These are phyloP conservation scores for Eupsilia transversa DNA, from an alignment of 2,888 invertebrate species.

Conservation along the genomic window DNA sequence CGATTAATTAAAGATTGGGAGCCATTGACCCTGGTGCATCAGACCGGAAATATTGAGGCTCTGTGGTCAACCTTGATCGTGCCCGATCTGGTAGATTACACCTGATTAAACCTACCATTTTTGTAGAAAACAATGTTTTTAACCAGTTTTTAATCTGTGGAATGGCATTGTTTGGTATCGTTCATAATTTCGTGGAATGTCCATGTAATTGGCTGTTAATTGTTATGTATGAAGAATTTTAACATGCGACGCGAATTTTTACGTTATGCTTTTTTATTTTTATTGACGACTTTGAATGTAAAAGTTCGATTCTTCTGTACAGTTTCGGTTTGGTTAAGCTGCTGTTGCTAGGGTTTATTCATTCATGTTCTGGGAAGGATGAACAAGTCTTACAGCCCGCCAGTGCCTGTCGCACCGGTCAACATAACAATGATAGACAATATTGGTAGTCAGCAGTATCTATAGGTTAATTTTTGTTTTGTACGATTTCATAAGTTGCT, in stretches of 20 bases:
- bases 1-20: slow-evolving; percentile 63
- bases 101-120: slow-evolving; percentile 13
- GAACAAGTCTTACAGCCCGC: not conserved
- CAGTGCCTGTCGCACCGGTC: no score
- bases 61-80: slow-evolving; percentile 35
- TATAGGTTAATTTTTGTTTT: not conserved
- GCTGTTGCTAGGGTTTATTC: not conserved
- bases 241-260: slow-evolving; percentile 3
- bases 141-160: slow-evolving; percentile 12
- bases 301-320: not conserved
- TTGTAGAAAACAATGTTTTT: slow-evolving; percentile 9
- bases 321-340: not conserved
- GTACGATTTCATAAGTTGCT: not conserved
- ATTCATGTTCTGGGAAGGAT: not conserved
- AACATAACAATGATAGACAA: not conserved
- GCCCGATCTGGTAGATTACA: slow-evolving; percentile 32
- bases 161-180: slow-evolving; percentile 24
- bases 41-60: slow-evolving; percentile 57
- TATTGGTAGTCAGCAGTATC: not conserved
- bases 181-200: slow-evolving; percentile 42
- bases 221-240: slow-evolving; percentile 27
- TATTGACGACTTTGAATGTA: slow-evolving; percentile 5
- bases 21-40: slow-evolving; percentile 61
- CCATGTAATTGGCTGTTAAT: slow-evolving; percentile 39
- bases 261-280: not conserved